phyloP scores from a whole-genome alignment of 2,797 vertebrate genomes.

The Synaphobranchus kaupii region DNA sequence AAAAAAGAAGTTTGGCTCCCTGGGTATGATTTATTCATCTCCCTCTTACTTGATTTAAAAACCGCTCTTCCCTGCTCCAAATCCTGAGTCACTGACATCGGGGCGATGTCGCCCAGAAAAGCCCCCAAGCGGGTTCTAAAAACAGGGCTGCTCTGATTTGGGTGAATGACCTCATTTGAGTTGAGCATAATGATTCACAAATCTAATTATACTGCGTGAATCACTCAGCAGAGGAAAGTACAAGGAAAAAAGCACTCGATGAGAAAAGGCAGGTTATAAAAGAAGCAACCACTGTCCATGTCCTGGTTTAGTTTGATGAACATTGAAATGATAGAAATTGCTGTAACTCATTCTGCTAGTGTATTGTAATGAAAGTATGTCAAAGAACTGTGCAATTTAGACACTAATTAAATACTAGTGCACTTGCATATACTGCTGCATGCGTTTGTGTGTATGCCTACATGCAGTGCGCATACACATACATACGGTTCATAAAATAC shows the following conservation, averaged over 20 bases:
- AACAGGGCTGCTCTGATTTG: slow-evolving; percentile 33
- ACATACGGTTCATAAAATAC: no score
- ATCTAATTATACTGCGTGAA: slow-evolving; percentile 29
- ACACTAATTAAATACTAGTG: not conserved
- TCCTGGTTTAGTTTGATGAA: slow-evolving; percentile 11
- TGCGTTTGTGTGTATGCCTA: no score
- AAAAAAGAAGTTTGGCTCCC: slow-evolving; percentile 9
- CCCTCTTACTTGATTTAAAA: not conserved
- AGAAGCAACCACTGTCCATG: not conserved
- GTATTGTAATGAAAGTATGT: not conserved
- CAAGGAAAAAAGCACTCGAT: not conserved
- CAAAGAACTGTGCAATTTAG: not conserved
- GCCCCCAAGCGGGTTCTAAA: slow-evolving; percentile 32
- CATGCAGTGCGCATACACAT: no score
- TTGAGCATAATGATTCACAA: slow-evolving; percentile 13
- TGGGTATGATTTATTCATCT: not conserved
- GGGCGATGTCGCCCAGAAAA: slow-evolving; percentile 7
- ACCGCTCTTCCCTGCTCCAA: not conserved
- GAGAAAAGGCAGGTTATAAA: slow-evolving; percentile 2
- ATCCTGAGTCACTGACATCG: not conserved
- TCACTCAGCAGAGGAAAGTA: slow-evolving; percentile 10
- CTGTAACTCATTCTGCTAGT: not conserved
- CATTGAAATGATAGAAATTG: not conserved
- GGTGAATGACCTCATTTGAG: slow-evolving; percentile 36
- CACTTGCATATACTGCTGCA: not conserved